Percentiles rank a stretch among this genome's conserved stretches.
These are phyloP conservation scores for Drosophila ogumai DNA, from an alignment of 1,140 invertebrate species.

Conservation along the genomic window DNA sequence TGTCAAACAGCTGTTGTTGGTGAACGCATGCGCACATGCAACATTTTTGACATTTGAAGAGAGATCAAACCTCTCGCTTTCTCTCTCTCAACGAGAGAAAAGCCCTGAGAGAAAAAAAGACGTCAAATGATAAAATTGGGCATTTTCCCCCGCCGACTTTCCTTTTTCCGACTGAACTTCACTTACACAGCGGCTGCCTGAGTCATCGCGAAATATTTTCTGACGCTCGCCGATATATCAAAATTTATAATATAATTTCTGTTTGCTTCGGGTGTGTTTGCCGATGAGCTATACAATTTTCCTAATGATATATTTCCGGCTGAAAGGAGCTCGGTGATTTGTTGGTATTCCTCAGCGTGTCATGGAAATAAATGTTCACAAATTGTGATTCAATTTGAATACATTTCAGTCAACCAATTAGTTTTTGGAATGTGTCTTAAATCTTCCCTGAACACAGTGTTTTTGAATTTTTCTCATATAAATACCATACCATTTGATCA, in stretches of 20 bases:
- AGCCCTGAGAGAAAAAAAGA: slow-evolving; percentile 15
- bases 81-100: neutral
- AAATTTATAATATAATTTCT: slow-evolving; percentile 19
- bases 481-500: slow-evolving; percentile 20
- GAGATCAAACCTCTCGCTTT: neutral
- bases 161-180: slow-evolving; percentile 36
- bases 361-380: slow-evolving; percentile 45
- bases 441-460: neutral
- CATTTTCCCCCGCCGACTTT: slow-evolving; percentile 23
- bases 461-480: neutral
- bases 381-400: slow-evolving; percentile 31
- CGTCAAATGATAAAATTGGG: slow-evolving; percentile 28
- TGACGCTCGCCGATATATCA: slow-evolving; percentile 45
- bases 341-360: slow-evolving; percentile 10
- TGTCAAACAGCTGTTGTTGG: slow-evolving; percentile 62
- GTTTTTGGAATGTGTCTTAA: slow-evolving; percentile 7
- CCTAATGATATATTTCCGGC: slow-evolving; percentile 57
- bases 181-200: slow-evolving; percentile 30
- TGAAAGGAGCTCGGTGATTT: slow-evolving; percentile 33
- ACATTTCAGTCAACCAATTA: slow-evolving; percentile 30
- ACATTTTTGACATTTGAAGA: slow-evolving; percentile 52
- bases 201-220: slow-evolving; percentile 44
- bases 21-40: slow-evolving; percentile 47
- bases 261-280: slow-evolving; percentile 24
- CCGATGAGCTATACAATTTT: slow-evolving; percentile 40